phyloP scores from a whole-genome alignment of 2,888 invertebrate genomes.

The Priapulus caudatus region DNA sequence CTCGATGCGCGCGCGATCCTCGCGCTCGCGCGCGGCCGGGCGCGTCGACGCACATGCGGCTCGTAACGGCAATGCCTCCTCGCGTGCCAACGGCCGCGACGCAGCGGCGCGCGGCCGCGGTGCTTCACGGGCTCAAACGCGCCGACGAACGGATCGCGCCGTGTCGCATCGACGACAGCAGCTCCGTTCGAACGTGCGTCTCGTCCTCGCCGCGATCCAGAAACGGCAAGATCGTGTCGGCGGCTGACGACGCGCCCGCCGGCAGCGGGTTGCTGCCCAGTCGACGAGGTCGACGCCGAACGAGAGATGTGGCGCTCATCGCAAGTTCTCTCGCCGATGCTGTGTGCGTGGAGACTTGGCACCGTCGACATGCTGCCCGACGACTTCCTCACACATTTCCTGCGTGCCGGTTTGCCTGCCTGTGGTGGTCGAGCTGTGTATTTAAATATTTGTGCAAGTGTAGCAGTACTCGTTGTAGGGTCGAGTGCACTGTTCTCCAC shows the following conservation, averaged over 20 bases:
- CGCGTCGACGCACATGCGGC: constrained; percentile 44
- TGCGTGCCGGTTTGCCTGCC: too few relatives aligned
- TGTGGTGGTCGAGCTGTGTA: too few relatives aligned
- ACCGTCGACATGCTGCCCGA: too few relatives aligned
- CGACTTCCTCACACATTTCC: too few relatives aligned
- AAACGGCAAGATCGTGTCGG: too few relatives aligned
- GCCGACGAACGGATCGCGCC: constrained; percentile 42
- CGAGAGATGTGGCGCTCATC: background rate
- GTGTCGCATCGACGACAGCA: constrained; percentile 22
- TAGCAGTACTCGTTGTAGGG: too few relatives aligned
- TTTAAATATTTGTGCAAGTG: too few relatives aligned
- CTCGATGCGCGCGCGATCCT: background rate
- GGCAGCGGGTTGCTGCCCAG: background rate
- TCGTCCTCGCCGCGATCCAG: background rate
- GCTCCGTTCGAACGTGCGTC: too few relatives aligned
- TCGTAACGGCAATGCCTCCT: constrained; percentile 46
- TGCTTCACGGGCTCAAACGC: constrained; percentile 45
- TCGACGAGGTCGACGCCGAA: background rate
- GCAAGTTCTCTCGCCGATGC: too few relatives aligned
- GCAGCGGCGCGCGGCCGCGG: constrained; percentile 44
- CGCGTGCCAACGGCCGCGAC: constrained; percentile 46
- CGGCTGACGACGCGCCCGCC: background rate
- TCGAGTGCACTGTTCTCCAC: too few relatives aligned
- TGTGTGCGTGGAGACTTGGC: too few relatives aligned
- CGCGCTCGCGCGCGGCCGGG: constrained; percentile 37